Conservation (phyloP, 2,888 invertebrate species). For the Mactromeris polynyma region DNA sequence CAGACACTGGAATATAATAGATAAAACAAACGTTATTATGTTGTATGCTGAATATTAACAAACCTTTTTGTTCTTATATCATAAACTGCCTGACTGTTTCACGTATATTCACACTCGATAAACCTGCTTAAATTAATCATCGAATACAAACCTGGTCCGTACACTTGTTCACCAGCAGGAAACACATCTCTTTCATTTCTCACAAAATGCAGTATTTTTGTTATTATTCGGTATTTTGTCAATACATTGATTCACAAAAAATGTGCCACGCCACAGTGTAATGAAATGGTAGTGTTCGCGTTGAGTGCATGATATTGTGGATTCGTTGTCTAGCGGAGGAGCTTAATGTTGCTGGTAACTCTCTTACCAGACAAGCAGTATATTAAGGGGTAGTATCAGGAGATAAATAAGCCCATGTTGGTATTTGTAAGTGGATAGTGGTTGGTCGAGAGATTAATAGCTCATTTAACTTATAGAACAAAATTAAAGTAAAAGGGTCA, state of each 20-base stretch:
- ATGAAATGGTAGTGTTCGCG: too few species aligned
- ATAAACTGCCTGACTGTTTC: not conserved
- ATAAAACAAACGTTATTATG: conserved; percentile 27
- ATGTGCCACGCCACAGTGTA: too few species aligned
- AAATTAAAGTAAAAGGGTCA: too few species aligned
- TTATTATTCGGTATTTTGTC: not conserved
- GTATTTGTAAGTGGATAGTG: too few species aligned
- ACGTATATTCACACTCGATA: not conserved
- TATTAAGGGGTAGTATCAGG: too few species aligned
- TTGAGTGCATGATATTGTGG: too few species aligned
- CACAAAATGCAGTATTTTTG: not conserved
- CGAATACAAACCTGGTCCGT: not conserved
- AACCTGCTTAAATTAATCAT: not conserved
- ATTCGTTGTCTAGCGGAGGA: too few species aligned
- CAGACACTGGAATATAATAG: conserved; percentile 29
- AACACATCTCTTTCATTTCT: not conserved
- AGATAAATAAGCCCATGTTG: too few species aligned
- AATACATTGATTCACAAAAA: not conserved
- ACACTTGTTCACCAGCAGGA: not conserved
- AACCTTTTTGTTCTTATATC: not conserved
- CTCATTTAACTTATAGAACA: too few species aligned
- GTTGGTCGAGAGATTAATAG: too few species aligned
- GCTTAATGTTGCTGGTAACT: too few species aligned
- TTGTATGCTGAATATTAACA: not conserved
- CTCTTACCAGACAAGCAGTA: too few species aligned